Evolutionary conservation across 2,113 vertebrate species (phyloP).

Genomic region (Campylomormyrus numenius): DNA sequence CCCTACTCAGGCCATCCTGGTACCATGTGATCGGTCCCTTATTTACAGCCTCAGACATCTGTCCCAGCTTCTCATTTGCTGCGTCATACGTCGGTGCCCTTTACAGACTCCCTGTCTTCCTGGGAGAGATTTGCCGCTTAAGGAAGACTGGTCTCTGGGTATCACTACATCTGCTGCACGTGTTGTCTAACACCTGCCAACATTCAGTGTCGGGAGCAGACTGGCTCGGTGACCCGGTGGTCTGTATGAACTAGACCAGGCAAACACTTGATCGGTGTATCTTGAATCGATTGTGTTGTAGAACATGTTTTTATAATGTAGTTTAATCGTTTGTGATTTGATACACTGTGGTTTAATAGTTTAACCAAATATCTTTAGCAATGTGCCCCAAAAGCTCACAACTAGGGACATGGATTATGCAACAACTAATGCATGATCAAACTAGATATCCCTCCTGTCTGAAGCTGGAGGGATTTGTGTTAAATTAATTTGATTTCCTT

Average conservation of each 20-base stretch:
- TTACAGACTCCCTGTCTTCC: background rate
- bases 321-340: background rate
- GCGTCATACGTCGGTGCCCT: background rate
- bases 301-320: background rate
- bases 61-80: background rate
- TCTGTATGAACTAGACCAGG: background rate
- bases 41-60: background rate
- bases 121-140: background rate
- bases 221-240: background rate
- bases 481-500: background rate
- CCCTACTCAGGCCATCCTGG: background rate
- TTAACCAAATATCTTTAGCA: background rate
- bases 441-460: background rate
- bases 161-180: background rate
- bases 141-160: background rate
- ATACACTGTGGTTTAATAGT: background rate
- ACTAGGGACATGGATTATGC: background rate
- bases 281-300: background rate
- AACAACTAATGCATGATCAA: background rate
- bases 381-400: background rate
- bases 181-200: background rate
- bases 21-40: background rate
- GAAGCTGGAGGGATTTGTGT: background rate
- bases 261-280: background rate
- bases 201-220: background rate